phyloP scores from a whole-genome alignment of 1,140 invertebrate genomes.

The Drosophila bifasciata region DNA sequence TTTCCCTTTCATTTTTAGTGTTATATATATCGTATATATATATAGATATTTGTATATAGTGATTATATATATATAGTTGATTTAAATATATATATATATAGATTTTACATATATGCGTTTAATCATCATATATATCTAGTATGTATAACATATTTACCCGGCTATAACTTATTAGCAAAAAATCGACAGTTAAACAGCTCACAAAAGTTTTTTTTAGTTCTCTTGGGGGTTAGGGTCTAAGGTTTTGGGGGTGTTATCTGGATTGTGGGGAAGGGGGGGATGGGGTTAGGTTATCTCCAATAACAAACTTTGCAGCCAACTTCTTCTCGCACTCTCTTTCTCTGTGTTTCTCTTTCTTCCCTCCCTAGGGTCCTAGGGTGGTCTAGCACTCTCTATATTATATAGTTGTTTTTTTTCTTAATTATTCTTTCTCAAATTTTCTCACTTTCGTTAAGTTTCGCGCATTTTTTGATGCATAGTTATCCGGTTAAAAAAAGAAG shows the following conservation, averaged over 20 bases:
- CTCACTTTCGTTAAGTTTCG: constrained; percentile 39
- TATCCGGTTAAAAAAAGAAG: constrained; percentile 39
- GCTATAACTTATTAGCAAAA: constrained; percentile 74
- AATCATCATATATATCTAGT: constrained; percentile 50
- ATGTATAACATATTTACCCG: constrained; percentile 38
- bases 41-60: constrained; percentile 15
- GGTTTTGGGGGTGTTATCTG: constrained; percentile 16
- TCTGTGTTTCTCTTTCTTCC: constrained; percentile 19
- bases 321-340: constrained; percentile 21
- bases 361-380: too few species aligned
- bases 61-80: constrained; percentile 34
- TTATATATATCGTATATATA: too few species aligned
- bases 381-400: constrained; percentile 51
- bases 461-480: constrained; percentile 69
- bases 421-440: constrained; percentile 16
- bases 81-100: constrained; percentile 11
- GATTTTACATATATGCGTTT: constrained; percentile 31
- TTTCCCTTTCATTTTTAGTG: too few species aligned
- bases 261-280: too few species aligned
- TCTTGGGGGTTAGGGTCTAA: constrained; percentile 38
- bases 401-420: constrained; percentile 47
- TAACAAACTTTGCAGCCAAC: constrained; percentile 53
- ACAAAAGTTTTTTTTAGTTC: constrained; percentile 59
- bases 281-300: constrained; percentile 10
- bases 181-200: constrained; percentile 82